Conservation (phyloP, 2,113 vertebrate genomes). For the Phoenicopterus ruber region DNA sequence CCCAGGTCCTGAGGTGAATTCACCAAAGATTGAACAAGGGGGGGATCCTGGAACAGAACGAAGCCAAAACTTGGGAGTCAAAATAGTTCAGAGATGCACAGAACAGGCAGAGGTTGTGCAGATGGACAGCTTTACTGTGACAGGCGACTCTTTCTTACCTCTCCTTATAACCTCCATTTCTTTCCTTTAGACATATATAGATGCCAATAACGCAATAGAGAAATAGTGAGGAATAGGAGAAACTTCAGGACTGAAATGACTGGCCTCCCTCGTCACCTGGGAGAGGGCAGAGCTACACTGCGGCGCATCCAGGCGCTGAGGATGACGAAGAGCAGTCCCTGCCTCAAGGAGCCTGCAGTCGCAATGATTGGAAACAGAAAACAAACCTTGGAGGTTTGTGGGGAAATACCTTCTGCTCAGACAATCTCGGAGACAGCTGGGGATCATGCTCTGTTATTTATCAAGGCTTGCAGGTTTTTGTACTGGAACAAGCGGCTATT, state of each 20-base stretch:
- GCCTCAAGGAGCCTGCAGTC: neutral
- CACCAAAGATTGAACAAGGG: neutral
- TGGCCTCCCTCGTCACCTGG: neutral
- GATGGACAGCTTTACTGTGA: neutral
- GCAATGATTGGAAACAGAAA: constrained; percentile 27
- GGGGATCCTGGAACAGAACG: neutral
- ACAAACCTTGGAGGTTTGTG: constrained; percentile 5
- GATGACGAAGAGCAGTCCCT: constrained; percentile 48
- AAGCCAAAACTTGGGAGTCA: neutral
- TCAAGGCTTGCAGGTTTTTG: neutral
- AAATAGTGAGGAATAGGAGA: neutral
- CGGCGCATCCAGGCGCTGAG: accelerated
- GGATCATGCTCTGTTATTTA: constrained; percentile 37
- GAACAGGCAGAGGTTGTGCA: neutral
- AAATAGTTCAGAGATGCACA: neutral
- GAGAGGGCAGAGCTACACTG: neutral
- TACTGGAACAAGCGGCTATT: neutral
- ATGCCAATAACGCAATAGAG: neutral
- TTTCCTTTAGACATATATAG: neutral
- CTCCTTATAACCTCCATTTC: neutral
- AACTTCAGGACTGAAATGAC: neutral
- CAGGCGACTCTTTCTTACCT: neutral
- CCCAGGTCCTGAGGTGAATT: neutral
- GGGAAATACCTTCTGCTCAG: constrained; percentile 32
- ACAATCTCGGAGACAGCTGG: neutral